These are phyloP conservation scores for Aegithalos caudatus DNA, from an alignment of 2,113 vertebrate genomes.

Conservation along the genomic window DNA sequence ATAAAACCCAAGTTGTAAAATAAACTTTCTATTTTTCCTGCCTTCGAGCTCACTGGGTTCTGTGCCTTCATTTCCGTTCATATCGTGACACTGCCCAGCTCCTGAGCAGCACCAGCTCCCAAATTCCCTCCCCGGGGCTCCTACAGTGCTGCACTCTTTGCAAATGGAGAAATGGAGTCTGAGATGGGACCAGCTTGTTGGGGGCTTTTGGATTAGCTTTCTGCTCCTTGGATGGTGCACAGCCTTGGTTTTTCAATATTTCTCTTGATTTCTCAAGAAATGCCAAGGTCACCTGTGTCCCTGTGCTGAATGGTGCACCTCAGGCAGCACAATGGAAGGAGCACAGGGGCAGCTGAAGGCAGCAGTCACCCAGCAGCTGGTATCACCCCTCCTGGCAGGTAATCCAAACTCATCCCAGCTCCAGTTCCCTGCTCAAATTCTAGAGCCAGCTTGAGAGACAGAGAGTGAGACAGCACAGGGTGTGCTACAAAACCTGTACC, in stretches of 20 bases:
- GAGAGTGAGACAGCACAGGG: accelerated
- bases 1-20: too few species aligned
- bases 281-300: accelerated
- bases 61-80: too few species aligned
- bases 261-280: not conserved
- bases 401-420: not conserved
- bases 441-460: not conserved
- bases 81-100: too few species aligned
- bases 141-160: not conserved
- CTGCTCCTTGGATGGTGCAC: too few species aligned
- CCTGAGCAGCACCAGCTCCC: not conserved
- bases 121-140: not conserved
- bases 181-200: not conserved
- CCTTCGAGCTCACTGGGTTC: too few species aligned
- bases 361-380: not conserved
- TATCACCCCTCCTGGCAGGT: not conserved
- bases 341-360: not conserved
- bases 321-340: not conserved
- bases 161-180: not conserved
- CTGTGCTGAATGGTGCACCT: not conserved
- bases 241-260: not conserved
- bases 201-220: not conserved
- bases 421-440: not conserved
- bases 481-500: not conserved
- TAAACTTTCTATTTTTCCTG: too few species aligned